These are phyloP conservation scores for Schizopygopsis pylzovi DNA, from an alignment of 2,797 vertebrate genomes.

Conservation along the genomic window DNA sequence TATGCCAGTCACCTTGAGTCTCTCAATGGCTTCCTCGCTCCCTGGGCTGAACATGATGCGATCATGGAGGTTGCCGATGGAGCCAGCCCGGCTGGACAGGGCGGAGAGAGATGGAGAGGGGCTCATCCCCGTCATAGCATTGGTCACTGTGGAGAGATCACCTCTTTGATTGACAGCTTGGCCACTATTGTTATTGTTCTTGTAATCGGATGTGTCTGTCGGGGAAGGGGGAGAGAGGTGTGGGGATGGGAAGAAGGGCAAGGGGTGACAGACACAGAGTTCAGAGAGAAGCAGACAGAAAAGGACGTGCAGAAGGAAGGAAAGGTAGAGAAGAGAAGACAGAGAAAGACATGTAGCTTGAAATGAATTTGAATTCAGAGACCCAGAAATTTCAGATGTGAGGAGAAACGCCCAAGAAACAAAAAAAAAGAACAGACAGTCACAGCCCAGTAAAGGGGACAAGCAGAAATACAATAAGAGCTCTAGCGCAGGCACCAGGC, in stretches of 20 bases:
- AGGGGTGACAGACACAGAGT: constrained; percentile 70
- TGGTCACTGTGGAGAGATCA: constrained; percentile 99
- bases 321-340: constrained; percentile 63
- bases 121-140: constrained; percentile 94
- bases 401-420: constrained; percentile 42
- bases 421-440: constrained; percentile 58
- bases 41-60: constrained; percentile 96
- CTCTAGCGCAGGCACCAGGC: constrained; percentile 60
- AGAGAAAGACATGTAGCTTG: constrained; percentile 72
- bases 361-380: constrained; percentile 70
- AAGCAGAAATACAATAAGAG: constrained; percentile 59
- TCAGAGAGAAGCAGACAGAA: constrained; percentile 57
- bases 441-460: constrained; percentile 60
- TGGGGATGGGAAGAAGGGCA: constrained; percentile 59
- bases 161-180: constrained; percentile 87
- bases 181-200: constrained; percentile 87
- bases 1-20: constrained; percentile 87
- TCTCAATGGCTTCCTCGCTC: constrained; percentile 95
- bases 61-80: constrained; percentile 93
- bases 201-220: constrained; percentile 87
- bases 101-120: constrained; percentile 93
- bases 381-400: constrained; percentile 58
- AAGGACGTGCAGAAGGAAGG: constrained; percentile 63
- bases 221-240: constrained; percentile 45
- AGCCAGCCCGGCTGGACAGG: constrained; percentile 92